Evolutionary conservation across 2,888 invertebrate genomes (phyloP).

Genomic region (Leucoma salicis): DNA sequence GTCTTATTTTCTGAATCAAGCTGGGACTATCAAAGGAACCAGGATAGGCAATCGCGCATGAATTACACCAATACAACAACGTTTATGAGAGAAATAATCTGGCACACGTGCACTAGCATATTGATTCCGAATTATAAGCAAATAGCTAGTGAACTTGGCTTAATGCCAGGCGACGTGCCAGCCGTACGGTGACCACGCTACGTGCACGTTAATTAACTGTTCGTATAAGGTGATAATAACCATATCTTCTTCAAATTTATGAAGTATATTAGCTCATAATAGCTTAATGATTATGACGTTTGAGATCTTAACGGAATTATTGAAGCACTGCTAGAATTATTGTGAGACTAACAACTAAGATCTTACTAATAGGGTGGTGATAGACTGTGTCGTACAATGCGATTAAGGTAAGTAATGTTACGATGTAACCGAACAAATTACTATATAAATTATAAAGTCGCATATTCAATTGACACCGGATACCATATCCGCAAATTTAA

Average conservation of each 20-base stretch:
- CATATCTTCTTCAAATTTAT: conserved; percentile 33
- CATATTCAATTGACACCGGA: too few species aligned
- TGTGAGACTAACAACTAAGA: too few species aligned
- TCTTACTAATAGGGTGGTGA: too few species aligned
- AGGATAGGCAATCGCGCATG: conserved; percentile 49
- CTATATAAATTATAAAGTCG: too few species aligned
- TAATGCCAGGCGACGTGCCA: conserved; percentile 62
- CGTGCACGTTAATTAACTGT: conserved; percentile 34
- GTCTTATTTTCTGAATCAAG: too few species aligned
- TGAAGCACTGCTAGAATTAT: too few species aligned
- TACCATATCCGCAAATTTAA: too few species aligned
- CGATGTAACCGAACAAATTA: too few species aligned
- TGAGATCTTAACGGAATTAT: too few species aligned
- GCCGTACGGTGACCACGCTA: conserved; percentile 46
- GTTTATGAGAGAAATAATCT: conserved; percentile 50
- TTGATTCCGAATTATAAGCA: conserved; percentile 80
- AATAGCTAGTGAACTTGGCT: conserved; percentile 66
- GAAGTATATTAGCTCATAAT: conserved; percentile 22
- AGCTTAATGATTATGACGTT: conserved; percentile 28
- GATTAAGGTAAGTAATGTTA: too few species aligned
- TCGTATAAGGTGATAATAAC: conserved; percentile 29
- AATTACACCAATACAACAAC: conserved; percentile 56
- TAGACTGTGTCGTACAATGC: too few species aligned
- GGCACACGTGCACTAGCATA: conserved; percentile 71
- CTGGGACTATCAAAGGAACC: neutral